Evolutionary conservation across 2,888 invertebrate species (phyloP).

Genomic region (Eupithecia tripunctaria): DNA sequence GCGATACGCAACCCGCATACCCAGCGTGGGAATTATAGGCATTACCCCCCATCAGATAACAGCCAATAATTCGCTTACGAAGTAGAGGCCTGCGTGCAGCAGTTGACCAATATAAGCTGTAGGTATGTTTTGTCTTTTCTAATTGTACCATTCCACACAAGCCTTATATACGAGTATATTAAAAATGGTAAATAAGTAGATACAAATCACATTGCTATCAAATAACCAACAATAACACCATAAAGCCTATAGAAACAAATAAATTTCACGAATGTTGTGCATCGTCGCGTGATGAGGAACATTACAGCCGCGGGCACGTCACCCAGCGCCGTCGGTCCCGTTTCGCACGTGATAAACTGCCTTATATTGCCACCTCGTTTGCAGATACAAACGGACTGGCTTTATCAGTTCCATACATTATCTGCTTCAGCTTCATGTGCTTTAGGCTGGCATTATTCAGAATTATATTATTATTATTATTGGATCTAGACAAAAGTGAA

Average conservation of each 20-base stretch:
- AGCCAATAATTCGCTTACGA: no score
- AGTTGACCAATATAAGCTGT: no score
- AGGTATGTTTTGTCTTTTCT: no score
- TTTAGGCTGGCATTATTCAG: slow-evolving; percentile 11
- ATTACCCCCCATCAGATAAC: no score
- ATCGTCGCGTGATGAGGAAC: slow-evolving; percentile 72
- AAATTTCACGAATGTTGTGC: slow-evolving; percentile 66
- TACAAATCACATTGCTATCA: neutral
- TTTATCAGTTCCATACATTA: slow-evolving; percentile 26
- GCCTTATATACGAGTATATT: no score
- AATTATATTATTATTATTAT: no score
- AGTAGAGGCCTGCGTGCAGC: no score
- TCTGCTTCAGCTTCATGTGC: slow-evolving; percentile 13
- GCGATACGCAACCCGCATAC: no score
- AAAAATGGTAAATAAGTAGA: no score
- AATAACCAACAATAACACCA: slow-evolving; percentile 9
- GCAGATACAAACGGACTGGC: slow-evolving; percentile 48
- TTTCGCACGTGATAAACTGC: slow-evolving; percentile 73
- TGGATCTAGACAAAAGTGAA: no score
- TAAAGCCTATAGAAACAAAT: slow-evolving; percentile 44
- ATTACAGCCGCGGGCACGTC: slow-evolving; percentile 71
- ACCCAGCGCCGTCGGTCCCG: slow-evolving; percentile 61
- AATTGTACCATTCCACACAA: no score
- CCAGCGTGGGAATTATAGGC: no score
- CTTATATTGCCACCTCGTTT: slow-evolving; percentile 52